Percentiles rank a stretch among this genome's conserved stretches.
phyloP scores from a whole-genome alignment of 2,888 invertebrate genomes.

The Zaprionus bogoriensis region DNA sequence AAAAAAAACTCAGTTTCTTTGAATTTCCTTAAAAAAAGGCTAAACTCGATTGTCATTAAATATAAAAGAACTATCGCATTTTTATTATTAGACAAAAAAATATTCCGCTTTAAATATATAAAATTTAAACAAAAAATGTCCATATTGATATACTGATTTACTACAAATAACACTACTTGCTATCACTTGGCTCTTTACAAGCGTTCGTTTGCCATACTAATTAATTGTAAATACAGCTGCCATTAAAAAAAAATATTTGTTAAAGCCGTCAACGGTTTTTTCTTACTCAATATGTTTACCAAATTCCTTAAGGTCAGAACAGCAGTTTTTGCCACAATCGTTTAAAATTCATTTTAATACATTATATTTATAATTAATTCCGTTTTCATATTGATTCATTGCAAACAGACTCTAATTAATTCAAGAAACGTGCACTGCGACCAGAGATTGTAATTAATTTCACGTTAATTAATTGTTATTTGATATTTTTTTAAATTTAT shows the following conservation, averaged over 20 bases:
- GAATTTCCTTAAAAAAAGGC: too few species aligned
- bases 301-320: background rate
- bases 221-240: background rate
- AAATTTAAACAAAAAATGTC: too few species aligned
- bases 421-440: constrained; percentile 6
- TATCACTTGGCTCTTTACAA: too few species aligned
- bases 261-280: background rate
- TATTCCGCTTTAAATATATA: too few species aligned
- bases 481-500: constrained; percentile 16
- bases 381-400: constrained; percentile 24
- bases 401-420: constrained; percentile 7
- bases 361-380: constrained; percentile 25
- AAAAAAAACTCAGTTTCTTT: too few species aligned
- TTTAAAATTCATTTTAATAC: background rate
- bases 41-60: too few species aligned
- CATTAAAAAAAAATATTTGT: background rate
- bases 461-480: constrained; percentile 19
- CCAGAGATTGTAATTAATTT: constrained; percentile 16
- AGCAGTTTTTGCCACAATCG: too few species aligned
- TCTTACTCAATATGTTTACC: background rate
- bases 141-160: too few species aligned
- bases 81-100: too few species aligned
- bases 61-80: too few species aligned
- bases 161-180: too few species aligned
- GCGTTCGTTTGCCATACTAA: too few species aligned